Base-by-base conservation (phyloP, 2,113 vertebrate genomes). In the Casuarius casuarius region DNA sequence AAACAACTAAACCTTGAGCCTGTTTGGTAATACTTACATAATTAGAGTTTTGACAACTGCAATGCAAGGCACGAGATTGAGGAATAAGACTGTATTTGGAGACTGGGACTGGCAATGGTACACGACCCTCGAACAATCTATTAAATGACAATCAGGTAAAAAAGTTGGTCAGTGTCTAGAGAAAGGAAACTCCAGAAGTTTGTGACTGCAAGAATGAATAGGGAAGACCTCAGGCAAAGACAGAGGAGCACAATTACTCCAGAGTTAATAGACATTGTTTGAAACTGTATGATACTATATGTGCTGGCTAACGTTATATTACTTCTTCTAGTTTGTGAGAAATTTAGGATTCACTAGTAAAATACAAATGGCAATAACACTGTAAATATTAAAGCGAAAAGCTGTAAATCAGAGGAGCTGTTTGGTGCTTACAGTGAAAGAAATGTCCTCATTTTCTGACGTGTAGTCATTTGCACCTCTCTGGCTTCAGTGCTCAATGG, bases 391-490 rank as follows among this genome's bases (percentile, higher is more conserved):
- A 33, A 92, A 71, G 31, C 56, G 31, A 74, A 92, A 78, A 68
- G 5, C 17, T 86, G 7, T 59, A 80, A 88, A 42, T 77, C 35
- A 40, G 58, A 75, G n/a, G 10, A n/a, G 2, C 18, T 83, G 22
- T 31, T 65, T 72, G 20, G 52, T 61, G 8, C 9, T 65, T 66
- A 40, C 11, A 76, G 49, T 65, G 62, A 63, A 70, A 73, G 38
- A 87, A 8, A n/a, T 29, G 14, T 15, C 74, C 31, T 65, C 0
- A 1, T 56, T 87, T 79, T 88, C 71, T 88, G 48, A 28, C 10
- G 44, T 3, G 5, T 0, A 0, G 31, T 35, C 0, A 0, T 66
- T 71, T 76, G 29, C 25, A 56, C 21, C 22, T 79, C 49, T 71
- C 26, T 59, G n/a, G 19, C 38, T 79, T 38, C 3, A 0, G 9